phyloP scores from a whole-genome alignment of 2,113 vertebrate species.

The Corapipo altera region DNA sequence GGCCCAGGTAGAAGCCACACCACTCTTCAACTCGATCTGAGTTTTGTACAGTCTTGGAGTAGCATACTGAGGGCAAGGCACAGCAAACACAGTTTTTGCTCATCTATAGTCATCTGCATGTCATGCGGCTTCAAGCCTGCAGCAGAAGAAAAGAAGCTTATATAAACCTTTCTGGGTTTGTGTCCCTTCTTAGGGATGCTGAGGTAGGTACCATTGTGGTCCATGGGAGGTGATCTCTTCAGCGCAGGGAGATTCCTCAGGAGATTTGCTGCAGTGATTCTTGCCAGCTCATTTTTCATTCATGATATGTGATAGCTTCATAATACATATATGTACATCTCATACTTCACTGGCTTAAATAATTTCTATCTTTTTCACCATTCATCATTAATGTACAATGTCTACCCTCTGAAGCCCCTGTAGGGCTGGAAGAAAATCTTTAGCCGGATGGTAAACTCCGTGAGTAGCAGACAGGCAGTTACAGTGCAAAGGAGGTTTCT shows the following conservation, averaged over 20 bases:
- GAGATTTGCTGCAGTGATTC: not conserved
- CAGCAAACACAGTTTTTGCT: not conserved
- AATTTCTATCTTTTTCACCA: not conserved
- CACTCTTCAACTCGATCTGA: not conserved
- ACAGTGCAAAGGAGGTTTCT: conserved; percentile 30
- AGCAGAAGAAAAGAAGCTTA: not conserved
- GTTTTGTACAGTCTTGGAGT: not conserved
- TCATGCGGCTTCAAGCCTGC: not conserved
- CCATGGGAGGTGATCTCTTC: not conserved
- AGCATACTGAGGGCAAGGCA: not conserved
- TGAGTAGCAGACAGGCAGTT: conserved; percentile 3
- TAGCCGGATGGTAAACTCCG: not conserved
- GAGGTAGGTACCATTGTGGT: rapidly evolving
- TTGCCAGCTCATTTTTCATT: not conserved
- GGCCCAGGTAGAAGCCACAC: not conserved
- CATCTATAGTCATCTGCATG: not conserved
- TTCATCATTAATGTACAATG: not conserved
- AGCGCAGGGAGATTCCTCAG: not conserved
- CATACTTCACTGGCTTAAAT: not conserved
- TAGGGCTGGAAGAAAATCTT: not conserved
- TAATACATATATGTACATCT: not conserved
- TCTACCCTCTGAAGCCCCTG: not conserved
- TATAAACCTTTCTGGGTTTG: not conserved
- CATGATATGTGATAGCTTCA: not conserved
- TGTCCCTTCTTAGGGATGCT: not conserved